phyloP scores from a whole-genome alignment of 2,888 invertebrate species.

The Eupithecia subfuscata region DNA sequence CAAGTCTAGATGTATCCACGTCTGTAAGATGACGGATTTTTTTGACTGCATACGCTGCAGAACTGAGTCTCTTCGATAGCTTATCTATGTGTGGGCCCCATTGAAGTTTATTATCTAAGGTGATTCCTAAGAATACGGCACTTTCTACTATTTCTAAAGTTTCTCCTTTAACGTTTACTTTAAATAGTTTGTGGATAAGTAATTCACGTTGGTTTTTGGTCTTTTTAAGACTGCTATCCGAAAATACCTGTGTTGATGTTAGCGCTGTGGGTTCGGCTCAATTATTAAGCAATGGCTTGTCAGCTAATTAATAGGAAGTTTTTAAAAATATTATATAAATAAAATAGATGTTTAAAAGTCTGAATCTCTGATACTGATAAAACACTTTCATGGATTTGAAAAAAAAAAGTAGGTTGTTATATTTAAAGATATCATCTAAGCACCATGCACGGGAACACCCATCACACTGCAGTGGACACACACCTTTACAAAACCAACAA shows the following conservation, averaged over 20 bases:
- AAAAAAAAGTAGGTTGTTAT: not conserved
- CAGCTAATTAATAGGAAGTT: too few species aligned
- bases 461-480: not conserved
- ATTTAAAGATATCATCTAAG: not conserved
- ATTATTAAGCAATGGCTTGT: not conserved
- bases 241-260: not conserved
- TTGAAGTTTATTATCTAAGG: too few species aligned
- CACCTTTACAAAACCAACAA: constrained; percentile 11
- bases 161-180: too few species aligned
- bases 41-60: too few species aligned
- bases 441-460: not conserved
- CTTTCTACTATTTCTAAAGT: too few species aligned
- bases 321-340: too few species aligned
- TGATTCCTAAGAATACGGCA: too few species aligned
- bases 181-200: not conserved
- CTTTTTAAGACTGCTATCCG: not conserved
- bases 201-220: not conserved
- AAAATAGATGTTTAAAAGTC: not conserved
- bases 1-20: too few species aligned
- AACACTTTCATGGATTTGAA: not conserved
- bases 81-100: too few species aligned
- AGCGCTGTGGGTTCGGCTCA: not conserved
- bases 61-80: too few species aligned
- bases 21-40: too few species aligned
- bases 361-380: not conserved